Conservation (phyloP, 2,797 vertebrate species). For the Kryptolebias ocellatus region DNA sequence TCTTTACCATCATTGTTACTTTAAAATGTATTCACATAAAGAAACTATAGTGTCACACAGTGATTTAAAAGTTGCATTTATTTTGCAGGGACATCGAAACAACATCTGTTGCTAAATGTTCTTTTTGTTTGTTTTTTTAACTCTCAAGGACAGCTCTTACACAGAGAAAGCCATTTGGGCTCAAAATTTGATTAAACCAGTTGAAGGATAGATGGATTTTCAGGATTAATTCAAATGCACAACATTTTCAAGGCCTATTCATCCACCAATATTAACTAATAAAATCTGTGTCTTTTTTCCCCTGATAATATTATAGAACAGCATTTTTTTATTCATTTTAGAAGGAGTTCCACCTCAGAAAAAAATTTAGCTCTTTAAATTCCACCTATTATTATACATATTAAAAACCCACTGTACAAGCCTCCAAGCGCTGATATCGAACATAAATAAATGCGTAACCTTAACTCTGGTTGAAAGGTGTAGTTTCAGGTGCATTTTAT, state of each 20-base stretch:
- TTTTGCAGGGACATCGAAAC: not conserved
- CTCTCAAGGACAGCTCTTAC: constrained; percentile 41
- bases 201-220: constrained; percentile 37
- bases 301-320: too few relatives aligned
- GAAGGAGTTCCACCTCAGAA: too few relatives aligned
- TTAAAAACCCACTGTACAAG: too few relatives aligned
- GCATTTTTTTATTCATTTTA: too few relatives aligned
- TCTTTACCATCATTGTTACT: too few relatives aligned
- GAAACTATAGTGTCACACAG: not conserved
- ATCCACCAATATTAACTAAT: not conserved
- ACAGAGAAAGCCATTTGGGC: constrained; percentile 34
- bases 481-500: too few relatives aligned
- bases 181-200: constrained; percentile 50
- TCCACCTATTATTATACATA: too few relatives aligned
- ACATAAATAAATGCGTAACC: too few relatives aligned
- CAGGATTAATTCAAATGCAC: not conserved
- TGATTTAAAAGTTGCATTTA: not conserved
- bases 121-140: constrained; percentile 1
- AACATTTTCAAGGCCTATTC: not conserved
- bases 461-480: too few relatives aligned
- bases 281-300: too few relatives aligned
- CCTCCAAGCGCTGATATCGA: too few relatives aligned
- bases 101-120: constrained; percentile 18
- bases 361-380: too few relatives aligned
- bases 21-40: not conserved